Conservation (phyloP, 2,797 vertebrate genomes). For the Phalloptychus januarius region DNA sequence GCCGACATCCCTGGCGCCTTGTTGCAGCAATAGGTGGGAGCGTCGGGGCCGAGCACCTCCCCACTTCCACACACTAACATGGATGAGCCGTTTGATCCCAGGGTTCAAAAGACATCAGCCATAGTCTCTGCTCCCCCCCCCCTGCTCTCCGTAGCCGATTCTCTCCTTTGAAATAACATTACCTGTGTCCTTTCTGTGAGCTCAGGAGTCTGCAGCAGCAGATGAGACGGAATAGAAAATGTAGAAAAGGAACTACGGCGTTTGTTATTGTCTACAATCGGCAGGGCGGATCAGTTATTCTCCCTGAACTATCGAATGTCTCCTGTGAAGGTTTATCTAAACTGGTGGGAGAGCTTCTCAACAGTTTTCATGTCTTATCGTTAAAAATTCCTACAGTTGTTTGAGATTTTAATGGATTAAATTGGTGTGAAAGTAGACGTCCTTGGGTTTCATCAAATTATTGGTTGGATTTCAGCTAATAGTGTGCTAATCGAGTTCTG, state of each 20-base stretch:
- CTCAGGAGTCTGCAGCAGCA: constrained; percentile 26
- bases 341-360: constrained; percentile 1
- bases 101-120: constrained; percentile 52
- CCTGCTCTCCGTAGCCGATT: constrained; percentile 21
- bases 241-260: constrained; percentile 37
- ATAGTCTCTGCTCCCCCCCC: constrained; percentile 18
- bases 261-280: constrained; percentile 35
- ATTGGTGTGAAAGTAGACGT: neutral
- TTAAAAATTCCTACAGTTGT: neutral
- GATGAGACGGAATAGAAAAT: constrained; percentile 67
- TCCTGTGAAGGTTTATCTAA: constrained; percentile 19
- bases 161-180: constrained; percentile 66
- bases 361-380: constrained; percentile 9
- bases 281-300: constrained; percentile 30
- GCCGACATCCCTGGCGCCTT: constrained; percentile 31
- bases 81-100: constrained; percentile 62
- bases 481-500: neutral
- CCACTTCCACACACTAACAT: constrained; percentile 27
- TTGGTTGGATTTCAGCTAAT: neutral
- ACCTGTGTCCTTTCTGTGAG: constrained; percentile 59
- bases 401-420: neutral
- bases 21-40: constrained; percentile 52
- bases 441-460: constrained; percentile 1
- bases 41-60: constrained; percentile 34
- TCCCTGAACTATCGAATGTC: constrained; percentile 6